phyloP scores from a whole-genome alignment of 2,797 vertebrate genomes.

The Crocodylus rhombifer region DNA sequence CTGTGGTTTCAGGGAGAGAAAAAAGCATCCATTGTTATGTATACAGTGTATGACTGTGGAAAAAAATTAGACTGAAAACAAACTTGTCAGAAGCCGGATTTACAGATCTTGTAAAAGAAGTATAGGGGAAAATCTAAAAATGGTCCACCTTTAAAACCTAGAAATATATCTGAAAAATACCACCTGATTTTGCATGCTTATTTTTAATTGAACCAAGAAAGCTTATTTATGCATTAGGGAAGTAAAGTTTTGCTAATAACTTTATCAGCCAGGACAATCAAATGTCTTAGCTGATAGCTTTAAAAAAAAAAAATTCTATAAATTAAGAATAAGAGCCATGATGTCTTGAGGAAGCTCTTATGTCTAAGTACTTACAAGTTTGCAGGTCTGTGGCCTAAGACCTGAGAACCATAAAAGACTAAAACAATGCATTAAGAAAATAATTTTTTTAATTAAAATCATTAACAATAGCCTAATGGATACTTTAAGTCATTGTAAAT shows the following conservation, averaged over 20 bases:
- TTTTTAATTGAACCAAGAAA: neutral
- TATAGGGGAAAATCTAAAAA: neutral
- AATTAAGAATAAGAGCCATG: neutral
- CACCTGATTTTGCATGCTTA: neutral
- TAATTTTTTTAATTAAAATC: neutral
- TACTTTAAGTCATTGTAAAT: neutral
- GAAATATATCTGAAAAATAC: neutral
- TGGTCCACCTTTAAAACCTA: neutral
- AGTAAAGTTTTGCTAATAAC: neutral
- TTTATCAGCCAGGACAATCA: neutral
- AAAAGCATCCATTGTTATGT: neutral
- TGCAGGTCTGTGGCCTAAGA: neutral
- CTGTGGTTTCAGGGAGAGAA: neutral
- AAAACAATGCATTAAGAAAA: neutral
- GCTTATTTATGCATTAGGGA: neutral
- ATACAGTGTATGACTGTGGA: neutral
- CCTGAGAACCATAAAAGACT: neutral
- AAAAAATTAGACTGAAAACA: neutral
- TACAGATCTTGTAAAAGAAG: neutral
- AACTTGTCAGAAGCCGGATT: neutral
- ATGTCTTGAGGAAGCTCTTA: neutral
- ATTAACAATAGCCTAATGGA: neutral
- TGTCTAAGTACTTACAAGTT: neutral
- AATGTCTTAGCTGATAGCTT: neutral
- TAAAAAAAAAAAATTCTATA: neutral